These are phyloP conservation scores for Gambelia wislizenii DNA, from an alignment of 2,797 vertebrate genomes.

Conservation along the genomic window DNA sequence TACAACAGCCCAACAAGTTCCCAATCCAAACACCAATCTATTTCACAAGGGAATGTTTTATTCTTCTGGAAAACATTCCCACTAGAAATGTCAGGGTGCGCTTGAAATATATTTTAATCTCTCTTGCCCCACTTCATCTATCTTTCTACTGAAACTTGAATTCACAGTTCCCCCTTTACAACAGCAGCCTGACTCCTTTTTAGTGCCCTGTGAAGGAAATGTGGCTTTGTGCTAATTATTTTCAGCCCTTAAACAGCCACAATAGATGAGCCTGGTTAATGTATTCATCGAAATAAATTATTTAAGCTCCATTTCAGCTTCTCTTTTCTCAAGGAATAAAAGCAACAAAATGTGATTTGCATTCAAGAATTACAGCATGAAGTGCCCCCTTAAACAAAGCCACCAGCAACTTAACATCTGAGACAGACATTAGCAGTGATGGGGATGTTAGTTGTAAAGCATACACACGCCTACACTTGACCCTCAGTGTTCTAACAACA, in stretches of 20 bases:
- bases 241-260: slow-evolving; percentile 77
- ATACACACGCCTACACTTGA: slow-evolving; percentile 82
- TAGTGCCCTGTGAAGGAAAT: slow-evolving; percentile 75
- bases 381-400: slow-evolving; percentile 77
- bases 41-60: slow-evolving; percentile 74
- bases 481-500: slow-evolving; percentile 72
- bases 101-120: slow-evolving; percentile 78
- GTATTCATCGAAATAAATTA: slow-evolving; percentile 80
- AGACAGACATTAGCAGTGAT: slow-evolving; percentile 67
- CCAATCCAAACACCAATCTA: slow-evolving; percentile 61
- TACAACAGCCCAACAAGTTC: slow-evolving; percentile 64
- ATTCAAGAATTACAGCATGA: slow-evolving; percentile 78
- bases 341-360: slow-evolving; percentile 80
- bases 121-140: slow-evolving; percentile 47
- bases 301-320: slow-evolving; percentile 81
- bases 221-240: slow-evolving; percentile 79
- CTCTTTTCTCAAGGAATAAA: slow-evolving; percentile 77
- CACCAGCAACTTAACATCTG: slow-evolving; percentile 68
- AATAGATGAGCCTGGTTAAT: slow-evolving; percentile 77
- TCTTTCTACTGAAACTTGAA: slow-evolving; percentile 72
- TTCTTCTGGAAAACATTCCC: slow-evolving; percentile 75
- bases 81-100: slow-evolving; percentile 73
- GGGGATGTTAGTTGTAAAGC: slow-evolving; percentile 77
- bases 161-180: slow-evolving; percentile 73
- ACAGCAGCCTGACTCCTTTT: slow-evolving; percentile 74